Percentiles rank a stretch among this genome's conserved stretches.
These are phyloP conservation scores for Gasterosteus aculeatus DNA, from an alignment of 2,113 vertebrate genomes.

Conservation along the genomic window DNA sequence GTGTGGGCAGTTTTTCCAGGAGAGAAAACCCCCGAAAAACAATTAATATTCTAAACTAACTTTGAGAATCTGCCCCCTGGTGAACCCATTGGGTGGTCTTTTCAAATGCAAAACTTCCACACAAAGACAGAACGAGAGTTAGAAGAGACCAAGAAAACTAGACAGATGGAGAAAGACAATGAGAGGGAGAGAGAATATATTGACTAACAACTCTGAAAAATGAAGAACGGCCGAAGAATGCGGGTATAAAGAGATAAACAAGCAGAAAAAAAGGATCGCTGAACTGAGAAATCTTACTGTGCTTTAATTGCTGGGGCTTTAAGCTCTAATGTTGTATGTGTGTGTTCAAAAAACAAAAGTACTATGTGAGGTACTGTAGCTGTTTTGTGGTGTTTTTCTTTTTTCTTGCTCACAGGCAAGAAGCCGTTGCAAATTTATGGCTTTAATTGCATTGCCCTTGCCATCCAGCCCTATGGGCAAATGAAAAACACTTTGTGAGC, in stretches of 20 bases:
- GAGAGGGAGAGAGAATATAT: conserved; percentile 18
- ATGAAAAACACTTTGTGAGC: conserved; percentile 60
- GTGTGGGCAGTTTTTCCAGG: conserved; percentile 62
- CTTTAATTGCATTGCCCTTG: conserved; percentile 67
- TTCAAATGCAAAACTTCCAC: conserved; percentile 71
- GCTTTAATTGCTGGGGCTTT: conserved; percentile 51
- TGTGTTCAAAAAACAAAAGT: not conserved
- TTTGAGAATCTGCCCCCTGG: conserved; percentile 62
- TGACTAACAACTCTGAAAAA: conserved; percentile 42
- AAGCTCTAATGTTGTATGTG: conserved; percentile 19
- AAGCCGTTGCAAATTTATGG: conserved; percentile 62
- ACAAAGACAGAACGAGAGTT: conserved; percentile 44
- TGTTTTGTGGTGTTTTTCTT: conserved; percentile 54
- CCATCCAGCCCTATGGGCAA: conserved; percentile 56
- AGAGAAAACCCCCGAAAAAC: conserved; percentile 18
- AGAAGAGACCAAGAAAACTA: conserved; percentile 36
- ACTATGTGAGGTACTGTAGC: conserved; percentile 8
- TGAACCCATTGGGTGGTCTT: conserved; percentile 74
- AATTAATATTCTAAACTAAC: conserved; percentile 77
- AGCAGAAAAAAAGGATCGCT: conserved; percentile 44
- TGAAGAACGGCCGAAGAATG: conserved; percentile 6
- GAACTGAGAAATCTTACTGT: conserved; percentile 53
- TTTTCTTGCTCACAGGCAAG: conserved; percentile 48
- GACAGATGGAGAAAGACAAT: conserved; percentile 33
- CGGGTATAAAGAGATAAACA: conserved; percentile 37